Percentiles rank a stretch among this genome's conserved stretches.
phyloP scores from a whole-genome alignment of 2,113 vertebrate species.

The Pedionomus torquatus region DNA sequence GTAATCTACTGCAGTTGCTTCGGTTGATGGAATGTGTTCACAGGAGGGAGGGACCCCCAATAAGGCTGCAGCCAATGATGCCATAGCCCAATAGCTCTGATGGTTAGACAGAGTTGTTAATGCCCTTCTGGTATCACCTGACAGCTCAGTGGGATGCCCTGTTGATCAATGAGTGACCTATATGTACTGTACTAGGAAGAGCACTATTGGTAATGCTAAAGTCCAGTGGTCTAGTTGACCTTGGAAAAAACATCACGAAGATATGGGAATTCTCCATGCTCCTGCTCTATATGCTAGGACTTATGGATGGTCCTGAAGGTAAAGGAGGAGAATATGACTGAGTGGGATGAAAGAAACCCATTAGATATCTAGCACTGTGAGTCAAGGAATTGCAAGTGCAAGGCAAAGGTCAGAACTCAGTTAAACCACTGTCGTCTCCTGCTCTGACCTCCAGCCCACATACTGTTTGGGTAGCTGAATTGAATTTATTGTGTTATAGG shows the following conservation, averaged over 20 bases:
- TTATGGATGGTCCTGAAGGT: background rate
- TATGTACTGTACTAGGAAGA: background rate
- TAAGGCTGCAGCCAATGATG: background rate
- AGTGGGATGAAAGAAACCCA: background rate
- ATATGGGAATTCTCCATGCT: background rate
- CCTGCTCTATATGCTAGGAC: background rate
- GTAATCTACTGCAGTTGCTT: background rate
- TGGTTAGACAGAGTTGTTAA: background rate
- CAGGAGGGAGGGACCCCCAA: background rate
- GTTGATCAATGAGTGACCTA: background rate
- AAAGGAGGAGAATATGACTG: background rate
- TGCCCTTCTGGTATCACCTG: background rate
- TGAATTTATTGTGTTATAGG: background rate
- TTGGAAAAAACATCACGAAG: background rate
- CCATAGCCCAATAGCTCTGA: background rate
- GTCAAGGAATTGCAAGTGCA: background rate
- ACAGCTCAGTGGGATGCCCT: background rate
- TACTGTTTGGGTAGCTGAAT: background rate
- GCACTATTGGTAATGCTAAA: background rate
- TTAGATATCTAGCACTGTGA: background rate
- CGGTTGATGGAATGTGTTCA: background rate
- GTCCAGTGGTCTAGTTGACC: background rate
- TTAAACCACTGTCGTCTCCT: background rate
- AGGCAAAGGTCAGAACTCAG: background rate
- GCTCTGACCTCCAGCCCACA: background rate